Base-by-base conservation (phyloP, 1,140 invertebrate genomes). In the Hypothenemus hampei region DNA sequence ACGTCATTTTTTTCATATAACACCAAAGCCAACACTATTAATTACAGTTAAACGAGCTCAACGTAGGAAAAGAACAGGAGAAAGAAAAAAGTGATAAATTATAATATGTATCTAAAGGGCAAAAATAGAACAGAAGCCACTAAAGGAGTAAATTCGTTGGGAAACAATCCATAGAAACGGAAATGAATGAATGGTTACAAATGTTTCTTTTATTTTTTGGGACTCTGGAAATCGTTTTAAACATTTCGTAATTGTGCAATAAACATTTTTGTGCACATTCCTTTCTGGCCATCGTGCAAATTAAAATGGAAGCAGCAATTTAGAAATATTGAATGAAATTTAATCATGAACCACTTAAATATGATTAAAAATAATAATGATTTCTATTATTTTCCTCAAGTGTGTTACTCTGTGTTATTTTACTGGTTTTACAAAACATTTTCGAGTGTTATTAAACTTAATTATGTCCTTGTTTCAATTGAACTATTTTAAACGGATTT, bases 141-240 rank as follows among this genome's bases (percentile, higher is more conserved):
- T 37, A 37, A 37, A 37, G 35, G 35, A 37, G 35, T 37, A 37
- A 37, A 37, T 37, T 37, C 35, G 35, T n/a, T 16, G 35, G n/a
- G 35, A 37, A 37, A 37, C 35, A 3, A 37, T 37, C 35, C 35
- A n/a, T 11, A 37, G n/a, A 37, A 37, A n/a, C 7, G 35, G 35
- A 37, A 16, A 37, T 37, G 35, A 16, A 37, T 37, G 15, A 16
- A n/a, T 2, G 2, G n/a, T n/a, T n/a, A 37, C n/a, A 37, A 37
- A 37, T 37, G 35, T 16, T 8, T n/a, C n/a, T 2, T 37, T 37
- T 37, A 16, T 37, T 37, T 29, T 29, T 29, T 6, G 26, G 26
- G 26, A 29, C n/a, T 29, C 6, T n/a, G 26, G 26, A n/a, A n/a
- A n/a, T n/a, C 26, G 6, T 29, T 29, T 29, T 29, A 29, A n/a